Conservation (phyloP, 2,113 vertebrate genomes). For the Pelusios castaneus region DNA sequence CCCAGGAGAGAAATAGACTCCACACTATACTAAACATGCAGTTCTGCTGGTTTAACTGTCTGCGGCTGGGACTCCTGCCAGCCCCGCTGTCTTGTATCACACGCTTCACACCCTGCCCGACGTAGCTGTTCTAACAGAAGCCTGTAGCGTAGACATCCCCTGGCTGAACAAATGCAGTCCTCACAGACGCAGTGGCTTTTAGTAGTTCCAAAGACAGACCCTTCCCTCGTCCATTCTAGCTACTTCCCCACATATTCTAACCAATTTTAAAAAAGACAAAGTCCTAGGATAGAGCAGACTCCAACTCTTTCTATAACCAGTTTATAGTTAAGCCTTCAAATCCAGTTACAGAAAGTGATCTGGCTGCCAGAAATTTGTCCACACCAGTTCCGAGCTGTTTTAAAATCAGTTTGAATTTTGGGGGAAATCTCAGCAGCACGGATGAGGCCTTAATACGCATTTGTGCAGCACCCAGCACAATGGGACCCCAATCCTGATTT, state of each 20-base stretch:
- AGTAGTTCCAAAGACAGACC: not conserved
- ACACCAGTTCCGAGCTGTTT: not conserved
- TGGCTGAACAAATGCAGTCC: slow-evolving; percentile 2
- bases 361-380: not conserved
- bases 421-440: not conserved
- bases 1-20: not conserved
- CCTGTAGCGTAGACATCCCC: not conserved
- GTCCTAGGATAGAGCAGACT: not conserved
- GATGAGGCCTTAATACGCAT: not conserved
- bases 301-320: not conserved
- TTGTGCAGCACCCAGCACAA: not conserved
- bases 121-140: not conserved
- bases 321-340: accelerated
- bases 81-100: not conserved
- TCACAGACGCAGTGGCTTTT: slow-evolving; percentile 18
- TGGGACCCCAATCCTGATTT: not conserved
- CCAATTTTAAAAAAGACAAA: not conserved
- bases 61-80: not conserved
- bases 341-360: not conserved
- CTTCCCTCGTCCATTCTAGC: not conserved
- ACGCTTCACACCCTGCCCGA: not conserved
- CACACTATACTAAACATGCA: not conserved
- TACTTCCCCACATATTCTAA: not conserved
- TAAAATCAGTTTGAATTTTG: not conserved
- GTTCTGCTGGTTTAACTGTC: not conserved